Conservation (phyloP, 1,140 invertebrate species). For the Popillia japonica region DNA sequence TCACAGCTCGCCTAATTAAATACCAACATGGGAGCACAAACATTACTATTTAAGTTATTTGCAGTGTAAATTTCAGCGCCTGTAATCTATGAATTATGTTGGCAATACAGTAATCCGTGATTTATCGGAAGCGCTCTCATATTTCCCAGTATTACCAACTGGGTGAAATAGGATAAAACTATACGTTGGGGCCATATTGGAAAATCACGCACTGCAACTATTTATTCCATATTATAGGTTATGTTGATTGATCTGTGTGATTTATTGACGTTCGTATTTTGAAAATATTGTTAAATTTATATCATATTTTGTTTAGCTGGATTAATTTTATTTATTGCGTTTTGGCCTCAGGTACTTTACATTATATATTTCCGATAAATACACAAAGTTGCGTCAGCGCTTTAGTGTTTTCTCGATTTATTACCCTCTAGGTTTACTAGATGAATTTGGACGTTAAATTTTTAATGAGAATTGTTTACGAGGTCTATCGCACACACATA, state of each 20-base stretch:
- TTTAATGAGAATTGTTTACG: conserved; percentile 33
- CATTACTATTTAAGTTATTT: conserved; percentile 57
- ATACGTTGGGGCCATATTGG: conserved; percentile 39
- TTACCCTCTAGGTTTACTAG: conserved; percentile 19
- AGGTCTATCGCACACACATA: no score
- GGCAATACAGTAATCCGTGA: conserved; percentile 55
- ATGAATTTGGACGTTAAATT: conserved; percentile 27
- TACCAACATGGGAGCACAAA: conserved; percentile 47
- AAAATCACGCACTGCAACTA: conserved; percentile 41
- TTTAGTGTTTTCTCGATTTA: conserved; percentile 35
- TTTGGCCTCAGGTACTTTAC: conserved; percentile 32
- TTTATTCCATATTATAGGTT: conserved; percentile 46
- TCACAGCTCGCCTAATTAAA: neutral
- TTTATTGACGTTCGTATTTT: conserved; percentile 39
- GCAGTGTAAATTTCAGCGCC: conserved; percentile 48
- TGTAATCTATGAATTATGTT: conserved; percentile 58
- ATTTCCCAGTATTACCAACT: conserved; percentile 47
- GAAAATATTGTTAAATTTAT: conserved; percentile 41
- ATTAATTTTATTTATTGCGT: conserved; percentile 42
- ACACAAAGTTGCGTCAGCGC: conserved; percentile 23
- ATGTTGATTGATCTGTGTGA: conserved; percentile 41
- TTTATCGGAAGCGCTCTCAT: conserved; percentile 53
- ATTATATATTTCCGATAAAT: conserved; percentile 39
- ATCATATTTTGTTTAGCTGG: conserved; percentile 41
- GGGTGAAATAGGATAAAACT: conserved; percentile 45